Percentiles rank a stretch among this genome's conserved stretches.
Conservation (phyloP, 37 sponge, comb jelly and placozoan species). For the Cladorhizidae sp. region DNA sequence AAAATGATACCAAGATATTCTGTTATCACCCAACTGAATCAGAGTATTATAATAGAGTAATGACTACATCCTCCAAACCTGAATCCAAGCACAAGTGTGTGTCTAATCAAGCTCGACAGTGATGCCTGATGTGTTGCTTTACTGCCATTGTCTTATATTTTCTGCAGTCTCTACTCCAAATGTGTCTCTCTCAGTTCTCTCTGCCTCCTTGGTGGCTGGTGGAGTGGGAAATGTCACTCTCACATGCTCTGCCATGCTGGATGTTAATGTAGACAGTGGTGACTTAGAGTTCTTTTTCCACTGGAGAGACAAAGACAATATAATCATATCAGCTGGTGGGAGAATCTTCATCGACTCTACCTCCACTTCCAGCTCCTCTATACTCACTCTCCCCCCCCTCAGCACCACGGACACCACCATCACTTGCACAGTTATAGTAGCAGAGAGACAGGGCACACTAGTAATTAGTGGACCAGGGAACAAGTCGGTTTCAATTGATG, state of each 20-base stretch:
- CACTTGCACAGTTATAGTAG: neutral
- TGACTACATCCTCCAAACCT: too few species aligned
- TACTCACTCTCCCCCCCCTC: slow-evolving; percentile 23
- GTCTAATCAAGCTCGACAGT: too few species aligned
- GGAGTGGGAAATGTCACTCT: neutral
- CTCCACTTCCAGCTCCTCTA: neutral
- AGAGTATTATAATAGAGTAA: too few species aligned
- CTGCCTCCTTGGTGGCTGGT: neutral
- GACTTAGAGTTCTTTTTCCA: neutral
- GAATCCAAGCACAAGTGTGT: too few species aligned
- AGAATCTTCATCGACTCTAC: neutral
- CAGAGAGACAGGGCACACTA: neutral
- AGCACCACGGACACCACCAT: slow-evolving; percentile 22
- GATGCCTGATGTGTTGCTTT: too few species aligned
- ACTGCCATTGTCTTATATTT: neutral
- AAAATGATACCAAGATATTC: too few species aligned
- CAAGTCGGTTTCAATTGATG: neutral
- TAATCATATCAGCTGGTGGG: neutral
- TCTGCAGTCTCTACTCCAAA: neutral
- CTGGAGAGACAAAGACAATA: neutral
- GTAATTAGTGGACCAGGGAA: neutral
- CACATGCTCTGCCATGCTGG: slow-evolving; percentile 19
- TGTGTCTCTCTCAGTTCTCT: slow-evolving; percentile 2
- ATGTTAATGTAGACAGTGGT: neutral
- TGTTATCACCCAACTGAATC: too few species aligned